Evolutionary conservation across 2,797 vertebrate species (phyloP).

Genomic region (Poeciliopsis paucimaculata): DNA sequence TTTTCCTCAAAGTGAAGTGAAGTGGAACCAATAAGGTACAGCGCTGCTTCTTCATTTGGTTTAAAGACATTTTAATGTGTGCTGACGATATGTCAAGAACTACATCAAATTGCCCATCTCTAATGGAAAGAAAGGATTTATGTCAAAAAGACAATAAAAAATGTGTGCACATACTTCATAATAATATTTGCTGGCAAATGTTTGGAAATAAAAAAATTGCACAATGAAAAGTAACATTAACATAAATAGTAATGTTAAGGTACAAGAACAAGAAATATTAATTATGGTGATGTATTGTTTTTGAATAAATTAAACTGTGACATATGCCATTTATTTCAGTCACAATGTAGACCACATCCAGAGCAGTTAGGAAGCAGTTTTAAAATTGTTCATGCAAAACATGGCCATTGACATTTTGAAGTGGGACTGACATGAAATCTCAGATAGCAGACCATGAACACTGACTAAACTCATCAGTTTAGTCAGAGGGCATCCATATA

Average conservation of each 20-base stretch:
- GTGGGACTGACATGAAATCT: background rate
- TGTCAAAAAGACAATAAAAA: background rate
- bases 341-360: background rate
- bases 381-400: background rate
- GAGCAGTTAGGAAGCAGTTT: background rate
- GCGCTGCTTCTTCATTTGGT: background rate
- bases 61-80: constrained; percentile 14
- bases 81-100: background rate
- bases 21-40: background rate
- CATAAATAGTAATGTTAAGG: background rate
- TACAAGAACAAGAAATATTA: background rate
- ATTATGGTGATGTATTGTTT: background rate
- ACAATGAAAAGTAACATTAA: background rate
- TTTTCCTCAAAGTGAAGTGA: constrained; percentile 21
- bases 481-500: background rate
- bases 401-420: background rate
- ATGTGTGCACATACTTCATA: background rate
- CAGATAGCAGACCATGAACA: background rate
- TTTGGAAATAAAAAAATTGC: background rate
- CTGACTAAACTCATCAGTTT: too few species aligned
- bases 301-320: background rate
- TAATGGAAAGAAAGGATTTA: background rate
- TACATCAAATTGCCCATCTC: constrained; percentile 5
- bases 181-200: background rate
- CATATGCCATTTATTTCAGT: background rate